Conservation (phyloP, 2,888 invertebrate genomes). For the Rhamphomyia laevipes region DNA sequence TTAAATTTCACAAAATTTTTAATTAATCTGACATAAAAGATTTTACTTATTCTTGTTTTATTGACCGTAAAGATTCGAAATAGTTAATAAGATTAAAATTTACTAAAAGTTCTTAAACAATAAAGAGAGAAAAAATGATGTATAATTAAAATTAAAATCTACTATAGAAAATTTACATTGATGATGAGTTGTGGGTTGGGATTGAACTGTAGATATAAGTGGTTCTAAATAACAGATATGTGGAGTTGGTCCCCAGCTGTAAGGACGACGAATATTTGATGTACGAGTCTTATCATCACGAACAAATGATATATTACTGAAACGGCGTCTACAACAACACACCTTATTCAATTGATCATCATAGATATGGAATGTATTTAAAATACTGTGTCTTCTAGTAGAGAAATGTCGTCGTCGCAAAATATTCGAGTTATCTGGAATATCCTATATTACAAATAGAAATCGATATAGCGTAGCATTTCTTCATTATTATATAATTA, state of each 20-base stretch:
- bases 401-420: neutral
- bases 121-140: no score
- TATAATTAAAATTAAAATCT: neutral
- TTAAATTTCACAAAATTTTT: no score
- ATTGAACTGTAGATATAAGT: slow-evolving; percentile 64
- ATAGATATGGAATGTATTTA: no score
- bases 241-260: slow-evolving; percentile 37
- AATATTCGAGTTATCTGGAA: neutral
- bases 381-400: no score
- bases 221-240: slow-evolving; percentile 48
- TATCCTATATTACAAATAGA: neutral
- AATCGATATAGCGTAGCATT: neutral
- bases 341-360: no score
- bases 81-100: no score
- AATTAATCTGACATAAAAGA: no score
- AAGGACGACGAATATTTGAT: slow-evolving; percentile 24
- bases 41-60: no score
- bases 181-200: slow-evolving; percentile 64
- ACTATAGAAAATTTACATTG: slow-evolving; percentile 76
- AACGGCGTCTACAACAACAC: slow-evolving; percentile 16
- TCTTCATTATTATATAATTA: no score
- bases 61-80: no score
- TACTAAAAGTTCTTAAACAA: no score
- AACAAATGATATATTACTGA: slow-evolving; percentile 27
- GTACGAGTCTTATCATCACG: slow-evolving; percentile 23